These are phyloP conservation scores for Labia minor DNA, from an alignment of 2,888 invertebrate species.

Conservation along the genomic window DNA sequence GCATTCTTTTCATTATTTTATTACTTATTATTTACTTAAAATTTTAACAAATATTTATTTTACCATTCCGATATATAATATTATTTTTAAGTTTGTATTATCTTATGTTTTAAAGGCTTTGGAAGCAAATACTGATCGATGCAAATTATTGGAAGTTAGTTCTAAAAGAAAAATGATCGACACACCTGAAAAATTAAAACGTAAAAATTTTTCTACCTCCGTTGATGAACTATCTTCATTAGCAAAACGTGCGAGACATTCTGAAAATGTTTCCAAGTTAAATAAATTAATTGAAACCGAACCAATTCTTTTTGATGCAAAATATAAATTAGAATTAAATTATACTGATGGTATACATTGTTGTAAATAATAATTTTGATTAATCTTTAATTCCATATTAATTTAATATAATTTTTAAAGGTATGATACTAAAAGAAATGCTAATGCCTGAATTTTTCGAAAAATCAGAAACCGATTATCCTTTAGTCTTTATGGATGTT, in stretches of 20 bases:
- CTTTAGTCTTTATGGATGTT: conserved; percentile 1
- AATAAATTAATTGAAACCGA: neutral
- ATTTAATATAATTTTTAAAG: neutral
- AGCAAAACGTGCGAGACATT: neutral
- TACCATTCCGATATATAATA: no score
- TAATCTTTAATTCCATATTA: neutral
- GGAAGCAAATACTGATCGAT: neutral
- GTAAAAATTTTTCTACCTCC: neutral
- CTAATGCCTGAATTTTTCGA: neutral
- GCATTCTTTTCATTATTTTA: no score
- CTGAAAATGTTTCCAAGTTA: neutral
- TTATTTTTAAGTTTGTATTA: no score
- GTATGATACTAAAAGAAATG: neutral
- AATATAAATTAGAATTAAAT: neutral
- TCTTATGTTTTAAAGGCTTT: neutral
- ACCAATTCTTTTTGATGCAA: neutral
- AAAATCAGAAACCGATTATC: neutral
- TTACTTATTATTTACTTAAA: no score
- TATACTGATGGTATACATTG: neutral
- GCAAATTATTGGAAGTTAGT: neutral
- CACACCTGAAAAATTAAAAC: neutral
- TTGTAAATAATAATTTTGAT: neutral
- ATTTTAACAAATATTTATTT: no score
- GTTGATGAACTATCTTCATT: neutral
- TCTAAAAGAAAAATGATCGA: neutral